Conservation (phyloP, 2,888 invertebrate species). For the Dermolepida albohirtum region DNA sequence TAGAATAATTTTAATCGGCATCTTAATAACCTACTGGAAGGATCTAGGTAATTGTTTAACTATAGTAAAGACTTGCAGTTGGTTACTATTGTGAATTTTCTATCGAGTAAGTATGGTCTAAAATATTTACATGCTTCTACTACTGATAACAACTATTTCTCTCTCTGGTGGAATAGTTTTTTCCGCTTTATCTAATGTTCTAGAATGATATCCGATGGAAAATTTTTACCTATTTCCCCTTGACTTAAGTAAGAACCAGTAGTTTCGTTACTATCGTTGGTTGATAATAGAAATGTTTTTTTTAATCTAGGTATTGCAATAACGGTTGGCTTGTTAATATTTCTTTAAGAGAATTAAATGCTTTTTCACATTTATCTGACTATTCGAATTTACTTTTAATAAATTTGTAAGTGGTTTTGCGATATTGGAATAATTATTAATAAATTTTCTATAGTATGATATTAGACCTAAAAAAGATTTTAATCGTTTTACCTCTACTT, state of each 20-base stretch:
- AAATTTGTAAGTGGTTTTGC: slow-evolving; percentile 36
- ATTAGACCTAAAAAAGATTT: slow-evolving; percentile 41
- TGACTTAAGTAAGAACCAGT: slow-evolving; percentile 38
- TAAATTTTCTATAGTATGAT: slow-evolving; percentile 44
- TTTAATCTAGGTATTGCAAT: slow-evolving; percentile 39
- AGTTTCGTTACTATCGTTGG: slow-evolving; percentile 31
- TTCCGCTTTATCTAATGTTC: slow-evolving; percentile 39
- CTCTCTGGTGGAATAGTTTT: slow-evolving; percentile 31
- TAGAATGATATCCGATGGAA: slow-evolving; percentile 37
- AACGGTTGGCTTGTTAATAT: slow-evolving; percentile 21
- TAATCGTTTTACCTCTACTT: slow-evolving; percentile 33
- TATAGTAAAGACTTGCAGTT: slow-evolving; percentile 39
- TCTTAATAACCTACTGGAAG: slow-evolving; percentile 30
- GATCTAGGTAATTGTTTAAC: slow-evolving; percentile 38
- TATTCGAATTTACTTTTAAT: slow-evolving; percentile 29
- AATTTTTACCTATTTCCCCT: slow-evolving; percentile 20
- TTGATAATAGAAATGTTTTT: slow-evolving; percentile 34
- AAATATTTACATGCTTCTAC: slow-evolving; percentile 37
- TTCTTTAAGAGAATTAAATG: slow-evolving; percentile 28
- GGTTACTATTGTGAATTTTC: slow-evolving; percentile 37
- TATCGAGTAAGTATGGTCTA: slow-evolving; percentile 38
- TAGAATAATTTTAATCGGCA: slow-evolving; percentile 39
- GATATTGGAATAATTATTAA: slow-evolving; percentile 40
- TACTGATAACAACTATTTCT: slow-evolving; percentile 37
- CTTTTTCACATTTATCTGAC: slow-evolving; percentile 13